Evolutionary conservation across 2,113 vertebrate genomes (phyloP).

Genomic region (Crotalus helleri): DNA sequence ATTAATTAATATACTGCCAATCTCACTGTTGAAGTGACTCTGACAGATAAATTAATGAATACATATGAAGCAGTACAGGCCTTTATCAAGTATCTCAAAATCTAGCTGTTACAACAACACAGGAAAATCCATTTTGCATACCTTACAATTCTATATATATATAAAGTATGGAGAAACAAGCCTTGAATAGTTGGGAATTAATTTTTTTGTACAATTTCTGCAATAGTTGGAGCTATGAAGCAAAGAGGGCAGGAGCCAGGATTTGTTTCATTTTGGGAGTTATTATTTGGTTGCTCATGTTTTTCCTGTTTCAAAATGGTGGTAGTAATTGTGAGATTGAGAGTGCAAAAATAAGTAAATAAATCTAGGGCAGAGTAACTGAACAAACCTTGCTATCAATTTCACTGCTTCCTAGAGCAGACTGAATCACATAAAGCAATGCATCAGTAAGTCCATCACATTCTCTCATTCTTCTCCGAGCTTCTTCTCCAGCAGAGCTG

Average conservation of each 20-base stretch:
- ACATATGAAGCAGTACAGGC: not conserved
- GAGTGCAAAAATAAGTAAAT: not conserved
- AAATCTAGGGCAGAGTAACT: constrained; percentile 8
- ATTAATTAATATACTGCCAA: not conserved
- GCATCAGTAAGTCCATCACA: constrained; percentile 97
- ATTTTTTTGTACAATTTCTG: not conserved
- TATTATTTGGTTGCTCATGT: not conserved
- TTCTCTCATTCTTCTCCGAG: constrained; percentile 94
- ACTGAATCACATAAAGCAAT: constrained; percentile 96
- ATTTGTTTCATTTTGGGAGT: not conserved
- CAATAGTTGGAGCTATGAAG: not conserved
- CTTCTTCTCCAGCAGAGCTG: constrained; percentile 97
- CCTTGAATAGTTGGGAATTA: not conserved
- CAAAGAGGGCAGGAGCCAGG: not conserved
- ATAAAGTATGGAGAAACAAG: not conserved
- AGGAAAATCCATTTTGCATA: not conserved
- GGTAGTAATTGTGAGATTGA: not conserved
- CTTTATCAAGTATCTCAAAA: not conserved
- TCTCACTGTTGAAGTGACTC: not conserved
- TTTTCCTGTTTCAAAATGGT: not conserved
- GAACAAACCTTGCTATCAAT: constrained; percentile 98
- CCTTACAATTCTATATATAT: constrained; percentile 1
- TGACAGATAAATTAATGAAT: not conserved
- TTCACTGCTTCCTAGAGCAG: constrained; percentile 94
- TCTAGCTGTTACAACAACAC: not conserved